A percentile compares a stretch with the other conserved stretches of the same genome.
These are phyloP conservation scores for Mus spicilegus DNA, from an alignment of 2,113 vertebrate genomes.

Conservation along the genomic window DNA sequence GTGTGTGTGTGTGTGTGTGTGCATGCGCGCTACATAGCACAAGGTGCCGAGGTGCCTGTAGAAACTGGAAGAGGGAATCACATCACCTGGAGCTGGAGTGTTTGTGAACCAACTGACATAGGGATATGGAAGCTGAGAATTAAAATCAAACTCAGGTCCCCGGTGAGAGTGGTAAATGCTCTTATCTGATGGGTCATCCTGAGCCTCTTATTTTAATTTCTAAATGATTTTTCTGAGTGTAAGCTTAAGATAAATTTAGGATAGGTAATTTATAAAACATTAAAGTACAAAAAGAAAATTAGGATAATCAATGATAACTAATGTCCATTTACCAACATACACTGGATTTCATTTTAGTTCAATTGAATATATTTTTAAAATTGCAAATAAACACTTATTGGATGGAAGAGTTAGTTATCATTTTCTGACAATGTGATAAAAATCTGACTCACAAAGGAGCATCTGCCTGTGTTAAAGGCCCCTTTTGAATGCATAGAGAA, in stretches of 20 bases:
- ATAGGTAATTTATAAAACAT: neutral
- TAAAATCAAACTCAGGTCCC: neutral
- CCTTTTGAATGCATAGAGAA: neutral
- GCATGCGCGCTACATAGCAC: too few relatives aligned
- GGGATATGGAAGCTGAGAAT: neutral
- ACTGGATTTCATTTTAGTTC: constrained; percentile 43
- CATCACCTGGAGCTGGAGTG: neutral
- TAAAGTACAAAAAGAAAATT: neutral
- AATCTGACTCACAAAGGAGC: neutral
- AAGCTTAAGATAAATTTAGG: neutral
- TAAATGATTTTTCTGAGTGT: constrained; percentile 19
- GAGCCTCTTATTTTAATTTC: neutral
- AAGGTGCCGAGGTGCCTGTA: too few relatives aligned
- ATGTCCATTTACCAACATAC: neutral
- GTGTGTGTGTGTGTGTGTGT: neutral
- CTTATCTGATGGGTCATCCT: neutral
- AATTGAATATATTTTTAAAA: neutral
- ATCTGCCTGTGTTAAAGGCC: neutral
- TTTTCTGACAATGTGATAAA: constrained; percentile 31
- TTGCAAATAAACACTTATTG: neutral
- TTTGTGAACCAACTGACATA: neutral
- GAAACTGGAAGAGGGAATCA: neutral
- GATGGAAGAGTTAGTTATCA: neutral
- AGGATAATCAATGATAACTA: neutral
- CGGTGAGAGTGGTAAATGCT: neutral